Base-by-base conservation (phyloP, 2,113 vertebrate genomes). In the Phylloscopus trochiloides region DNA sequence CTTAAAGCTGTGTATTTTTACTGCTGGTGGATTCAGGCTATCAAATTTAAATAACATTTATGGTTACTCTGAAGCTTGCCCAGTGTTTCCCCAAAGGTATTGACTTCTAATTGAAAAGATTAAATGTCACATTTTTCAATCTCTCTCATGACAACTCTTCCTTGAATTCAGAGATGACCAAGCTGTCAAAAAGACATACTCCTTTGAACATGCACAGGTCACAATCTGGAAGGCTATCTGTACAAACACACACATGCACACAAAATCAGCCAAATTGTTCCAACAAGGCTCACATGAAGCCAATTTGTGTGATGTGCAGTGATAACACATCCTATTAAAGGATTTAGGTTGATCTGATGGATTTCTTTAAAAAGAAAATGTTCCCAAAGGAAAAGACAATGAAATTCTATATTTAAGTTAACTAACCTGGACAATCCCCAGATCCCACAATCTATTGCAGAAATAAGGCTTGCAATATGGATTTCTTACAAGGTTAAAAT, bases 101-200 rank as follows among this genome's bases (percentile, higher is more conserved):
- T 54, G 29, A 95, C 32, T 94, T 92, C 83, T 84, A 92, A 91
- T 83, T 94, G 76, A 86, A 97, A 94, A 70, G 79, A 97, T 97
- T 77, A 90, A 78, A 91, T 45, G 43, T 65, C 87, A 87, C 82
- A 58, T 85, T 77, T 94, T 90, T 94, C 85, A 62, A 10, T 81
- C 58, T 80, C 66, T 95, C 80, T 92, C 75, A 72, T 87, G 73
- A 73, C 51, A 93, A 76, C 50, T 93, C 38, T 82, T 59, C 66
- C 92, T 55, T 70, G 74, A 87, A 87, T 94, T 95, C 77, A 77
- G 77, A 89, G 45, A 88, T 88, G 76, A 73, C 42, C 74, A 85
- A 79, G 47, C 47, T 94, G 95, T 95, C 91, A 81, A 45, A 86
- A 71, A 83, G 29, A 58, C 52, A 51, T 7, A 21, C 22, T 90